phyloP scores from a whole-genome alignment of 2,888 invertebrate genomes.

The Amblyteles armatorius region DNA sequence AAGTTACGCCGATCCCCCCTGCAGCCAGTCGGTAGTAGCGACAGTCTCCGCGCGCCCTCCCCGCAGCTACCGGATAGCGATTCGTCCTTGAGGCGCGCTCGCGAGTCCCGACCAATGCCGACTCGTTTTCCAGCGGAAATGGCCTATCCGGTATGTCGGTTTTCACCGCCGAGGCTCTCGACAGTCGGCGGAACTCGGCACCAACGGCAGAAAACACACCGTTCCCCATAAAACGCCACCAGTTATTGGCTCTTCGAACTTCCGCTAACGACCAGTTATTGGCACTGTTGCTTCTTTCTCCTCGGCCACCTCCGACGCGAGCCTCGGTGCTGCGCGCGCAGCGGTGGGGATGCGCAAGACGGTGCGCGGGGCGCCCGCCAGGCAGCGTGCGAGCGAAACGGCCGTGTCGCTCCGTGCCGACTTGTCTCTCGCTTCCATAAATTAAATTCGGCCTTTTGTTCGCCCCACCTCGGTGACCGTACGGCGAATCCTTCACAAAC shows the following conservation, averaged over 20 bases:
- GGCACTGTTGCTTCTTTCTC: background rate
- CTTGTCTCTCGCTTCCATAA: too few relatives aligned
- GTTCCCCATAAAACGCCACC: background rate
- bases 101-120: slow-evolving; percentile 56
- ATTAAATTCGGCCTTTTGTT: too few relatives aligned
- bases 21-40: slow-evolving; percentile 25
- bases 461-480: too few relatives aligned
- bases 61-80: slow-evolving; percentile 44
- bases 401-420: background rate
- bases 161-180: slow-evolving; percentile 18
- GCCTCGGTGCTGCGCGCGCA: too few relatives aligned
- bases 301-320: background rate
- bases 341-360: background rate
- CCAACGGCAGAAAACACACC: slow-evolving; percentile 18
- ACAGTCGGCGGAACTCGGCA: background rate
- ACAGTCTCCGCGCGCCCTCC: slow-evolving; percentile 39
- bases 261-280: background rate
- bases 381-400: background rate
- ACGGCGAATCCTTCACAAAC: too few relatives aligned
- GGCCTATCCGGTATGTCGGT: slow-evolving; percentile 73
- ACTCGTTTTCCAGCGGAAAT: slow-evolving; percentile 74
- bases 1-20: slow-evolving; percentile 13
- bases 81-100: slow-evolving; percentile 62
- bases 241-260: slow-evolving; percentile 42
- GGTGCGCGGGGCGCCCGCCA: background rate